These are phyloP conservation scores for Hippocampus guttulatus DNA, from an alignment of 2,113 vertebrate genomes.

Conservation along the genomic window DNA sequence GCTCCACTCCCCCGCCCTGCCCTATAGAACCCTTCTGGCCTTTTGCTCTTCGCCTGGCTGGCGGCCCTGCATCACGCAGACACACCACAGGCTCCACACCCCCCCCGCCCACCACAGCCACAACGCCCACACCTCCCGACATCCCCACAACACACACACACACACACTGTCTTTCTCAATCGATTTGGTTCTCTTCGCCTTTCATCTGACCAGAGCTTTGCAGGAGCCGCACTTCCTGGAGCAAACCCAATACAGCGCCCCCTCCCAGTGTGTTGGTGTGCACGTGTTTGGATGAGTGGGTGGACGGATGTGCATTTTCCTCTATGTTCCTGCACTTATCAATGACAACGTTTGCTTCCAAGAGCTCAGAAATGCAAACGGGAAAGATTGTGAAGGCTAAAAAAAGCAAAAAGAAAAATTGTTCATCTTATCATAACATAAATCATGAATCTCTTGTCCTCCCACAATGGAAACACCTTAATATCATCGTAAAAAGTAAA, in stretches of 20 bases:
- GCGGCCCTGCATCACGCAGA: conserved; percentile 70
- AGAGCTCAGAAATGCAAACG: conserved; percentile 11
- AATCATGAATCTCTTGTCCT: too few species aligned
- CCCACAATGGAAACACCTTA: too few species aligned
- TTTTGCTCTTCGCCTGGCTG: conserved; percentile 69
- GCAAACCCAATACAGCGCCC: conserved; percentile 73
- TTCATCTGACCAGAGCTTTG: conserved; percentile 80
- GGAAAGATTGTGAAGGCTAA: background rate
- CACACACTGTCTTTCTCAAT: conserved; percentile 54
- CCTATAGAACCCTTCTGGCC: conserved; percentile 48
- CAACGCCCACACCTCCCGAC: conserved; percentile 12
- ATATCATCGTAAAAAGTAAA: too few species aligned
- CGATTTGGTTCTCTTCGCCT: conserved; percentile 76
- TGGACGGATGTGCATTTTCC: conserved; percentile 1
- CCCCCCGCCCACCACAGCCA: conserved; percentile 41
- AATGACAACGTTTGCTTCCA: conserved; percentile 26
- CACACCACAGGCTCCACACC: conserved; percentile 64
- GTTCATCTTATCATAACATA: too few species aligned
- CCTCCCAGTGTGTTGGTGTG: conserved; percentile 30
- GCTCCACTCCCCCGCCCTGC: conserved; percentile 30
- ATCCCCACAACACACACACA: conserved; percentile 2
- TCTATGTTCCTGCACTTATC: conserved; percentile 34
- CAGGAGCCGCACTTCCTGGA: conserved; percentile 77
- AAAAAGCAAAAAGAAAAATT: background rate
- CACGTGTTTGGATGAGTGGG: conserved; percentile 7